Evolutionary conservation across 2,888 invertebrate species (phyloP), one percentile per base, ranked within the genome.

Genomic region (Alcis repandata): DNA sequence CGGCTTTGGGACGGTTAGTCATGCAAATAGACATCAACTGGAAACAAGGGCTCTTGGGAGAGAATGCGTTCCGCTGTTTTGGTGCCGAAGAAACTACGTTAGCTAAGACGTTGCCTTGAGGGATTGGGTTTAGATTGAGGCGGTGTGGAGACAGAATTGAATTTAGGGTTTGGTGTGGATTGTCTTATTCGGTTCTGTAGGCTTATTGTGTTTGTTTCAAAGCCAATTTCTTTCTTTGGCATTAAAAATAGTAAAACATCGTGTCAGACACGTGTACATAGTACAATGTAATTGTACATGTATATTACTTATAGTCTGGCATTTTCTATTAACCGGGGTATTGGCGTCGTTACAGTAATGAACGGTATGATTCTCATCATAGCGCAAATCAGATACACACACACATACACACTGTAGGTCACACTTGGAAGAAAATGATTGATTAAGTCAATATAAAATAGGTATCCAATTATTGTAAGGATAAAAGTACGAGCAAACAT

Each of bases 21-120:
- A 89, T 89, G 89, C 89, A 90, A 91, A 88, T 90, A 89, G 85
- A 83, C 85, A 83, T 85, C 83, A 83, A 86, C 80, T 83, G 77
- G 84, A 77, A 83, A 81, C 83, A 78, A 82, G 73, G 72, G 76
- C 82, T 76, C 83, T 80, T 66, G 77, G 71, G 80, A 80, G 74
- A 68, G 78, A 78, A 77, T 77, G 77, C 77, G 82, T 81, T 78
- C 72, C 74, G 75, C 71, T 73, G 71, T 73, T 71, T 73, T 69
- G 63, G 48, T 63, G 54, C 68, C 48, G 67, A 73, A 73, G 73
- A 71, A 73, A 73, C 73, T 71, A 71, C 61, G 71, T 70, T 69
- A 75, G 70, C 66, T 69, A 63, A 72, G 70, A 70, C 65, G 53
- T 57, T 60, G 64, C 64, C 64, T 59, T 65, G 60, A 63, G 61